Evolutionary conservation across 2,888 invertebrate genomes (phyloP).

Genomic region (Patella pellucida): DNA sequence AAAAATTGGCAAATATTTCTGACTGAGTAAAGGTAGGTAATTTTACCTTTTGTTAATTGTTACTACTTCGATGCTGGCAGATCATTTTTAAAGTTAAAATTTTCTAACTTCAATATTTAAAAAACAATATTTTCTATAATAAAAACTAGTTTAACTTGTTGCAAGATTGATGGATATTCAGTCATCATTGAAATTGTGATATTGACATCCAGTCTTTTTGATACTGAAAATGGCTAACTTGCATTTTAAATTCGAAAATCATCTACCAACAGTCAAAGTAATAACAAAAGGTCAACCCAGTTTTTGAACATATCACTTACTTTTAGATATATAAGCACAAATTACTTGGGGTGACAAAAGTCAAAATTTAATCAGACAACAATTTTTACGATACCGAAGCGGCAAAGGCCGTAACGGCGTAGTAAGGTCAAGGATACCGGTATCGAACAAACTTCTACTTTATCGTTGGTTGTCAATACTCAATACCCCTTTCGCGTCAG

Average conservation of each 20-base stretch:
- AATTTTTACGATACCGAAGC: background rate
- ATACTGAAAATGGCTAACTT: background rate
- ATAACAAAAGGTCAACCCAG: constrained; percentile 1
- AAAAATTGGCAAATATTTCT: background rate
- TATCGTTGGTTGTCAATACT: too few relatives aligned
- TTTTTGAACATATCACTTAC: background rate
- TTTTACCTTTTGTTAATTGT: background rate
- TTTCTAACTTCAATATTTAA: constrained; percentile 1
- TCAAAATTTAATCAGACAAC: background rate
- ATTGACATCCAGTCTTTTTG: too few relatives aligned
- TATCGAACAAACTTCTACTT: too few relatives aligned
- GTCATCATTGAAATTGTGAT: background rate
- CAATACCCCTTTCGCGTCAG: too few relatives aligned
- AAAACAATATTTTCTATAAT: background rate
- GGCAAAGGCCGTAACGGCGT: too few relatives aligned
- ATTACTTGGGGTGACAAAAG: background rate
- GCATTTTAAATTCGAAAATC: background rate
- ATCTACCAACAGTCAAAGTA: constrained; percentile 6
- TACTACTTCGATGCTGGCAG: background rate
- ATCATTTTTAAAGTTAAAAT: background rate
- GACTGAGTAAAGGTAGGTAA: background rate
- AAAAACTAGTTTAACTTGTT: constrained; percentile 1
- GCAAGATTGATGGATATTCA: constrained; percentile 3
- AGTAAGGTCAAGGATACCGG: too few relatives aligned
- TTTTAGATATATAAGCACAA: background rate